Conservation (phyloP, 2,113 vertebrate genomes). For the Struthio camelus region DNA sequence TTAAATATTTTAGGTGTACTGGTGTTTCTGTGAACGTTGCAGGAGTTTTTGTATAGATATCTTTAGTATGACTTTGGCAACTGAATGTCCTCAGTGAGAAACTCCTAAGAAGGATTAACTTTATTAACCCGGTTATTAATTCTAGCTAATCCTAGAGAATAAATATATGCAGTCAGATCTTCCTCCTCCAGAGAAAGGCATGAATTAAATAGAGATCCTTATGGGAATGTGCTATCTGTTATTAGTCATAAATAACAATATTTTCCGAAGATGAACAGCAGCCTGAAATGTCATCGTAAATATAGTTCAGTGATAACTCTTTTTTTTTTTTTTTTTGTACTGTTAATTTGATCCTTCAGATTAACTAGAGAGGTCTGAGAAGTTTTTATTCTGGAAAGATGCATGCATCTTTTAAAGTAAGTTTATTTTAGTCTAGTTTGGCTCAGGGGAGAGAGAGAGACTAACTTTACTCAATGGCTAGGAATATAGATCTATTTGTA, state of each 20-base stretch:
- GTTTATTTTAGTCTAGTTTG: not conserved
- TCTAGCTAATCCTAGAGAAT: not conserved
- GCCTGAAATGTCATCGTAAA: not conserved
- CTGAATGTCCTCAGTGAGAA: not conserved
- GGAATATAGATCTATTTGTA: not conserved
- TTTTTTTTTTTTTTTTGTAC: not conserved
- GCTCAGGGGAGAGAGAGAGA: not conserved
- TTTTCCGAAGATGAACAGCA: not conserved
- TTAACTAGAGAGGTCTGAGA: not conserved
- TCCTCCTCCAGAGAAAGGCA: not conserved
- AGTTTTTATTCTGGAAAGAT: not conserved
- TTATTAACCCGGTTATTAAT: constrained; percentile 1
- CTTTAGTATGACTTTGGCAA: not conserved
- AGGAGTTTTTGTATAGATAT: not conserved
- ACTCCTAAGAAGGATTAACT: not conserved
- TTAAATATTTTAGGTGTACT: not conserved
- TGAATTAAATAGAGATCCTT: not conserved
- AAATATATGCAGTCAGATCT: not conserved
- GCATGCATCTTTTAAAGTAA: not conserved
- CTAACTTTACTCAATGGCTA: not conserved
- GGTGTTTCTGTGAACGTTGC: not conserved
- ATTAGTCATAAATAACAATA: constrained; percentile 16
- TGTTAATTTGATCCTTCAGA: not conserved
- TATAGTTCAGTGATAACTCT: not conserved
- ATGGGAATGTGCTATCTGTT: not conserved